Evolutionary conservation across 2,113 vertebrate genomes (phyloP).

Genomic region (Elanus axillaris): DNA sequence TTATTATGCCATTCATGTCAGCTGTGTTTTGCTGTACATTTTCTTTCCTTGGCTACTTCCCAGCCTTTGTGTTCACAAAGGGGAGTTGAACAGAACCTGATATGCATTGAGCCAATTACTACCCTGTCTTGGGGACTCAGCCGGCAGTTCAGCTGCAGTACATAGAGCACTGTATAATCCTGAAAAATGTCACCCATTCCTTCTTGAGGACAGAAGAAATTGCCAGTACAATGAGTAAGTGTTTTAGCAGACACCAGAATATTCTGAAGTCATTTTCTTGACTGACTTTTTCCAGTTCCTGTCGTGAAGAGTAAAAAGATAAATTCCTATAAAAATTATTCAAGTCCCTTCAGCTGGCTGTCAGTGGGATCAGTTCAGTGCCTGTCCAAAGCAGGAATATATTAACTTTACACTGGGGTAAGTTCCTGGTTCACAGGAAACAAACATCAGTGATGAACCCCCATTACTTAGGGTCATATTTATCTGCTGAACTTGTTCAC

Average conservation of each 20-base stretch:
- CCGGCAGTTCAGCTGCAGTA: not conserved
- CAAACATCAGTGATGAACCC: not conserved
- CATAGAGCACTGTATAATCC: not conserved
- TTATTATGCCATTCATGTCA: slow-evolving; percentile 1
- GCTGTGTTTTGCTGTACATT: slow-evolving; percentile 2
- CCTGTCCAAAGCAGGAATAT: not conserved
- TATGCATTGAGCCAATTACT: not conserved
- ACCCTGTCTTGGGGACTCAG: not conserved
- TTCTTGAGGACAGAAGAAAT: not conserved
- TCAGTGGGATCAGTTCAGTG: not conserved
- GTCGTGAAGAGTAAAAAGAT: not conserved
- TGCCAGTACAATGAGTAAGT: not conserved
- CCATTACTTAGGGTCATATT: not conserved
- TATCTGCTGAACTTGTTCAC: not conserved
- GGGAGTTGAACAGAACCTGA: not conserved
- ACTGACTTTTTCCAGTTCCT: not conserved
- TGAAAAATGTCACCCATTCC: not conserved
- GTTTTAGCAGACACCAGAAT: not conserved
- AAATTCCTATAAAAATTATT: not conserved
- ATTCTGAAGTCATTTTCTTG: not conserved
- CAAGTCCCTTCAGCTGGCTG: not conserved
- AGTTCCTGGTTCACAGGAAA: not conserved
- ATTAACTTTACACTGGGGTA: not conserved
- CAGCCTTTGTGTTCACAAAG: not conserved
- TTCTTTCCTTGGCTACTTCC: not conserved